Base-by-base conservation (phyloP, 2,113 vertebrate genomes). In the Engystomops pustulosus region DNA sequence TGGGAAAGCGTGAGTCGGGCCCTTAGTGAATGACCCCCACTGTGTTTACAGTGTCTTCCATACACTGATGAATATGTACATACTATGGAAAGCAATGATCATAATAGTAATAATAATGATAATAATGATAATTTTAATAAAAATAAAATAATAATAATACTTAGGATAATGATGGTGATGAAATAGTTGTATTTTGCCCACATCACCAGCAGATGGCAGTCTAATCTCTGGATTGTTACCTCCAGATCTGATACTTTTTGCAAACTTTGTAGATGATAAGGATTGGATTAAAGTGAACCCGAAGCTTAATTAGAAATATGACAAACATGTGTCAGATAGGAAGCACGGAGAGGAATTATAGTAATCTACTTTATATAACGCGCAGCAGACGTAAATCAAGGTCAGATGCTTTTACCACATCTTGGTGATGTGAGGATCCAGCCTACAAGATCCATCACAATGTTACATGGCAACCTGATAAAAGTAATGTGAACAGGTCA, bases 301-400 rank as follows among this genome's bases (percentile, higher is more conserved):
- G 17, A 8, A 74, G 71, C 27, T 30, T 30, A 74, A 74, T 74
- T 74, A 49, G 25, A 49, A 74, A 30, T 74, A 74, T 74, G 23
- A 74, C 44, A 49, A 74, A 74, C 71, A 71, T 44, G 45, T 74
- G 71, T 74, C 71, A 74, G 41, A 74, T 74, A 74, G 71, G 44
- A 74, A 74, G 71, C 32, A 49, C 44, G 25, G 25, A 18, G 3
- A 2, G 17, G 25, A 51, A 27, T 49, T 49, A 74, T 30, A 6
- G 27, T 49, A 74, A 74, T 51, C 71, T 30, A 32, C 44, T 32
- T 45, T 32, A 17, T 49, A 7, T 74, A 51, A 74, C 27, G 20
- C 71, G 18, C 44, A 8, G 71, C 71, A 49, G 71, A 45, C 15
- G 45, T 51, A 74, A 74, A 49, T 74, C 44, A 49, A 74, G 23